Evolutionary conservation across 2,888 invertebrate genomes (phyloP).

Genomic region (Priocnemis perturbator): DNA sequence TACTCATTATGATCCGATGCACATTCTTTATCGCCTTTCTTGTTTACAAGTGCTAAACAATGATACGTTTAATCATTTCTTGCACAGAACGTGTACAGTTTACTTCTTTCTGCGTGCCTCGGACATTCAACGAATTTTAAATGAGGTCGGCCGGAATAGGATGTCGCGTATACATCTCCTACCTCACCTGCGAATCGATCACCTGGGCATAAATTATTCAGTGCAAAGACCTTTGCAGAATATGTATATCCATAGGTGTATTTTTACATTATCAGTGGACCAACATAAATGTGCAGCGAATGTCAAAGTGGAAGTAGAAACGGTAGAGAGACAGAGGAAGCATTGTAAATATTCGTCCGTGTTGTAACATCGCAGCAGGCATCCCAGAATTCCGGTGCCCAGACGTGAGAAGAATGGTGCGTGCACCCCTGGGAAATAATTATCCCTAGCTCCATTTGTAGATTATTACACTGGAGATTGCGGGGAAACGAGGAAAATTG

Average conservation of each 20-base stretch:
- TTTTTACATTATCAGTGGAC: constrained; percentile 20
- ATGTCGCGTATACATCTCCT: constrained; percentile 19
- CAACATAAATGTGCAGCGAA: background rate
- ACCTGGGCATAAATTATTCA: constrained; percentile 44
- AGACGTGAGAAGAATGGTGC: no score
- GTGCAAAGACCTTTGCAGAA: constrained; percentile 36
- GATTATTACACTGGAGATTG: background rate
- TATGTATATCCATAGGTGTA: constrained; percentile 17
- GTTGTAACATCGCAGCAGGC: no score
- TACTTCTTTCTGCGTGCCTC: background rate
- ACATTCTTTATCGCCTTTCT: no score
- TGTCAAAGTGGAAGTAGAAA: no score
- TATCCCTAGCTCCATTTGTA: no score
- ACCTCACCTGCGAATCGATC: constrained; percentile 39
- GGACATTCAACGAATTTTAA: constrained; percentile 25
- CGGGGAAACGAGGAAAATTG: background rate
- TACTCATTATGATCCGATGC: no score
- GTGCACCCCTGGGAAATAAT: no score
- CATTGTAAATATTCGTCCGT: no score
- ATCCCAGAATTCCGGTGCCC: no score
- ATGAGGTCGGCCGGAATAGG: constrained; percentile 34
- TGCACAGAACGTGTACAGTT: background rate
- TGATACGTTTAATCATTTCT: background rate
- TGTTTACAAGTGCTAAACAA: background rate
- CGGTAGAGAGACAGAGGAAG: no score